Evolutionary conservation across 2,113 vertebrate species (phyloP).

Genomic region (Trichechus manatus): DNA sequence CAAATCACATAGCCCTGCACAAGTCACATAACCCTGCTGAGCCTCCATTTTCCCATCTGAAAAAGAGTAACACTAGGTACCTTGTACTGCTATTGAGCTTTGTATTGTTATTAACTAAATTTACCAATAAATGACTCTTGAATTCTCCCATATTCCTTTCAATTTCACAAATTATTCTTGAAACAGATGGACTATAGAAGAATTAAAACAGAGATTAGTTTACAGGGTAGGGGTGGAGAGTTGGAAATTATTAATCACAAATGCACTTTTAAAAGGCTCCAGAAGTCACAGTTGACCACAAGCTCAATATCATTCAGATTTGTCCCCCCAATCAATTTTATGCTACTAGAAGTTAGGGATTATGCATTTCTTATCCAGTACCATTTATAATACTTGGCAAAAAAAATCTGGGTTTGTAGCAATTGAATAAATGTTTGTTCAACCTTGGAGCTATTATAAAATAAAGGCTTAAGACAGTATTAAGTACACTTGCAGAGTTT

Average conservation of each 20-base stretch:
- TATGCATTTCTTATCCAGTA: not conserved
- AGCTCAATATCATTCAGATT: not conserved
- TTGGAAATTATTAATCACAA: not conserved
- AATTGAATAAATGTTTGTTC: not conserved
- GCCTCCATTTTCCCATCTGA: not conserved
- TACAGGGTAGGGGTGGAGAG: not conserved
- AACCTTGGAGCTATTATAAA: not conserved
- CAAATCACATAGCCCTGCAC: not conserved
- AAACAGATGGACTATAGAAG: not conserved
- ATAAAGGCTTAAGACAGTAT: not conserved
- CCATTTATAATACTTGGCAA: slow-evolving; percentile 3
- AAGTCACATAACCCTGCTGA: not conserved
- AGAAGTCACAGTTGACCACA: not conserved
- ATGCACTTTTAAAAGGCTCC: not conserved
- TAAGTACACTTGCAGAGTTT: not conserved
- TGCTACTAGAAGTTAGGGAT: not conserved
- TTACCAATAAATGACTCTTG: not conserved
- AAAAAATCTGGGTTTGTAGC: slow-evolving; percentile 9
- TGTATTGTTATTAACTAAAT: not conserved
- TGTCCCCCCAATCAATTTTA: not conserved
- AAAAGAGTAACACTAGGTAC: not conserved
- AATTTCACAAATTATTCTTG: not conserved
- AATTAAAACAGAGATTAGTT: not conserved
- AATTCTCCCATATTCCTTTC: not conserved
- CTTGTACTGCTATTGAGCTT: not conserved